Evolutionary conservation across 2,888 invertebrate species (phyloP).

Genomic region (Pristionchus japonicus): DNA sequence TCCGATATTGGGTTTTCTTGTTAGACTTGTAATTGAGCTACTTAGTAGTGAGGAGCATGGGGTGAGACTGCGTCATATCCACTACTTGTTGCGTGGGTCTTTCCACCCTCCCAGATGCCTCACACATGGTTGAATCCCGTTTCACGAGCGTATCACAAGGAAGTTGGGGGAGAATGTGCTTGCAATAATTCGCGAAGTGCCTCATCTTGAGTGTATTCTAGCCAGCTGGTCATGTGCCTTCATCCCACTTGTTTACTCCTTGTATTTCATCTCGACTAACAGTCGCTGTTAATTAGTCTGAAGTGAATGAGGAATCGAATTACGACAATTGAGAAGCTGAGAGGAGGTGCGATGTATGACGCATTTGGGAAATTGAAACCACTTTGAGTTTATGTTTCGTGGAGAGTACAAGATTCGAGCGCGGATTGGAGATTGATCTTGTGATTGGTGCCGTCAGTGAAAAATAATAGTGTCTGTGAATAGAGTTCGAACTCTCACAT

Average conservation of each 20-base stretch:
- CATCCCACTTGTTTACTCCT: not conserved
- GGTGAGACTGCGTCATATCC: not conserved
- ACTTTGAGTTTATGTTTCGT: not conserved
- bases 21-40: not conserved
- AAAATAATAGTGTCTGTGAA: not conserved
- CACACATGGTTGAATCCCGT: not conserved
- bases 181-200: not conserved
- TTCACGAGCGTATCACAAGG: not conserved
- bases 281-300: not conserved
- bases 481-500: too few relatives aligned
- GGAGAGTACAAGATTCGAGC: not conserved
- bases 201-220: not conserved
- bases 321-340: not conserved
- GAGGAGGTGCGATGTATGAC: not conserved
- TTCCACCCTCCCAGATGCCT: not conserved
- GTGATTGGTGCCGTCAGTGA: not conserved
- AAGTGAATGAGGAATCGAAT: not conserved
- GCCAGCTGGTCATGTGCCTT: not conserved
- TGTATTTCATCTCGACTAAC: not conserved
- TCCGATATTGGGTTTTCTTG: too few relatives aligned
- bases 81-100: not conserved
- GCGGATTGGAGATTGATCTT: not conserved
- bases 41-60: not conserved
- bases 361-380: not conserved
- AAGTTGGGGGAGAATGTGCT: not conserved